Evolutionary conservation across 2,113 vertebrate genomes (phyloP).

Genomic region (Orthonyx spaldingii): DNA sequence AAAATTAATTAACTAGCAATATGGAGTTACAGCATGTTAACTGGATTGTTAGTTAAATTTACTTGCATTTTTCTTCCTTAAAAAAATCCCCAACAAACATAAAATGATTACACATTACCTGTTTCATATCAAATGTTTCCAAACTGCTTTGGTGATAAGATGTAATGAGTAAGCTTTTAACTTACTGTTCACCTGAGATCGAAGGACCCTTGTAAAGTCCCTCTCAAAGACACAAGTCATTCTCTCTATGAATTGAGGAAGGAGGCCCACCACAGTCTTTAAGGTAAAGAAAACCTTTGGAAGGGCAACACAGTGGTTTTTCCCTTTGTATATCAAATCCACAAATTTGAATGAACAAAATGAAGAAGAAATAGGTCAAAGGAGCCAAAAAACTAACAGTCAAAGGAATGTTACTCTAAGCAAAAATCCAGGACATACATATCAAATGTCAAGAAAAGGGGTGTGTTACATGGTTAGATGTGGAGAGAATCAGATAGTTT

Average conservation of each 20-base stretch:
- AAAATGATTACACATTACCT: neutral
- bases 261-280: neutral
- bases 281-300: neutral
- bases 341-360: neutral
- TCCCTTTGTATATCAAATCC: neutral
- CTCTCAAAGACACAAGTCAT: neutral
- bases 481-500: neutral
- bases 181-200: neutral
- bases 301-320: neutral
- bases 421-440: neutral
- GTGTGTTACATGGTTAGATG: neutral
- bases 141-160: neutral
- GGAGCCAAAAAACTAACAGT: neutral
- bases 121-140: neutral
- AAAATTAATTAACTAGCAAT: neutral
- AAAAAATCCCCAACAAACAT: neutral
- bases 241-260: neutral
- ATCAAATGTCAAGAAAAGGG: neutral
- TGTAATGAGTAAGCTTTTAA: constrained; percentile 16
- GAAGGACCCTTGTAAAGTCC: neutral
- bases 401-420: neutral
- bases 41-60: neutral
- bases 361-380: neutral
- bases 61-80: neutral
- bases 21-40: neutral